These are phyloP conservation scores for Vanessa tameamea DNA, from an alignment of 1,140 invertebrate genomes.

Conservation along the genomic window DNA sequence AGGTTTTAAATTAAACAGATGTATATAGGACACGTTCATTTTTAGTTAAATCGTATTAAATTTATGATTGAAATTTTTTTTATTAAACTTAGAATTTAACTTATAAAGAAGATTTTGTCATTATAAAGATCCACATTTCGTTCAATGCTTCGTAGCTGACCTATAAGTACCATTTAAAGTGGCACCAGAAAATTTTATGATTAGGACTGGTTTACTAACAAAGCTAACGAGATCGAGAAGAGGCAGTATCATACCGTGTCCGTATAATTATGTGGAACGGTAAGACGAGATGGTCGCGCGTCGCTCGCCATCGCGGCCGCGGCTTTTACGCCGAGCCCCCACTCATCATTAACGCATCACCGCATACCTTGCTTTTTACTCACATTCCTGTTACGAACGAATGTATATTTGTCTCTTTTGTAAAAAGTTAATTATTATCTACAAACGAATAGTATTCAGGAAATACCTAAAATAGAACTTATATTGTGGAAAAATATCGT, in stretches of 20 bases:
- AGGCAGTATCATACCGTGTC: neutral
- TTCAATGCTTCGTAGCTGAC: too few relatives aligned
- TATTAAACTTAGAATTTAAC: too few relatives aligned
- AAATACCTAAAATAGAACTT: too few relatives aligned
- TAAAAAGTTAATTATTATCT: slow-evolving; percentile 6
- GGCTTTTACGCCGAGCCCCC: slow-evolving; percentile 43
- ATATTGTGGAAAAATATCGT: too few relatives aligned
- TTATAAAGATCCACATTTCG: too few relatives aligned
- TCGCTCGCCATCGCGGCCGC: slow-evolving; percentile 59
- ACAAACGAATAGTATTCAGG: too few relatives aligned
- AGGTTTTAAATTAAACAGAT: too few relatives aligned
- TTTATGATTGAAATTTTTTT: too few relatives aligned
- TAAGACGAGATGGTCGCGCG: slow-evolving; percentile 49
- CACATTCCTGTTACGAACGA: slow-evolving; percentile 27
- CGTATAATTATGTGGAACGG: slow-evolving; percentile 17
- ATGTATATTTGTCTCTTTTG: slow-evolving; percentile 5
- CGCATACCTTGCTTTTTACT: slow-evolving; percentile 56
- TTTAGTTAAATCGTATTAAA: too few relatives aligned
- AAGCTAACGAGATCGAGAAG: neutral
- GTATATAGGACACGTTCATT: too few relatives aligned
- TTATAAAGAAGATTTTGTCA: too few relatives aligned
- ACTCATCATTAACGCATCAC: slow-evolving; percentile 53
- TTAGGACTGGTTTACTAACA: slow-evolving; percentile 6
- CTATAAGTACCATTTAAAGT: neutral
- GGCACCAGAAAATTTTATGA: neutral